These are phyloP conservation scores for Sminthurinus aureus DNA, from an alignment of 2,888 invertebrate genomes.

Conservation along the genomic window DNA sequence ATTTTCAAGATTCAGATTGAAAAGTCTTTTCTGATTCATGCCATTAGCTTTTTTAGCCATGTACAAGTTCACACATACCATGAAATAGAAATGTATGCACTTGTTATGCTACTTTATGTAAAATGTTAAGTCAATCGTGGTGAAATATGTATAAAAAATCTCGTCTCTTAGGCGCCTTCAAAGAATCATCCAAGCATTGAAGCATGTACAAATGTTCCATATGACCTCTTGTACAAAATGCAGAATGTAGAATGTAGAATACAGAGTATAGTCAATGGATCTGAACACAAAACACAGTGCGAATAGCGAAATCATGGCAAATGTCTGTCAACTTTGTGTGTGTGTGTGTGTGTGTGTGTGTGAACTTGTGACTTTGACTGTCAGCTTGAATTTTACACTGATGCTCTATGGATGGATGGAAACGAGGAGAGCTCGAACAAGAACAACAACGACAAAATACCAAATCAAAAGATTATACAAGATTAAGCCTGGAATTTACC, in stretches of 20 bases:
- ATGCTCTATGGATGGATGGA: too few relatives aligned
- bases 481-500: too few relatives aligned
- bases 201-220: slow-evolving; percentile 8
- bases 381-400: too few relatives aligned
- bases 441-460: too few relatives aligned
- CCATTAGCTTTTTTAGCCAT: not conserved
- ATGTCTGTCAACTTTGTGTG: not conserved
- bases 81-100: too few relatives aligned
- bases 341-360: not conserved
- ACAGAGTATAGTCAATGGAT: too few relatives aligned
- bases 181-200: slow-evolving; percentile 14
- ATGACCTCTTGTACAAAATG: not conserved
- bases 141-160: not conserved
- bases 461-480: too few relatives aligned
- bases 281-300: too few relatives aligned
- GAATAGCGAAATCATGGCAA: not conserved
- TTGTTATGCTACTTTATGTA: too few relatives aligned
- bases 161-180: slow-evolving; percentile 20
- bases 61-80: too few relatives aligned
- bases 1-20: not conserved
- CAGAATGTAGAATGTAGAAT: not conserved
- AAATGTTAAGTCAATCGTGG: too few relatives aligned
- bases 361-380: not conserved
- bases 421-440: too few relatives aligned
- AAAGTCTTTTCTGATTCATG: not conserved